Evolutionary conservation across 2,888 invertebrate species (phyloP).

Genomic region (Cepaea hortensis): DNA sequence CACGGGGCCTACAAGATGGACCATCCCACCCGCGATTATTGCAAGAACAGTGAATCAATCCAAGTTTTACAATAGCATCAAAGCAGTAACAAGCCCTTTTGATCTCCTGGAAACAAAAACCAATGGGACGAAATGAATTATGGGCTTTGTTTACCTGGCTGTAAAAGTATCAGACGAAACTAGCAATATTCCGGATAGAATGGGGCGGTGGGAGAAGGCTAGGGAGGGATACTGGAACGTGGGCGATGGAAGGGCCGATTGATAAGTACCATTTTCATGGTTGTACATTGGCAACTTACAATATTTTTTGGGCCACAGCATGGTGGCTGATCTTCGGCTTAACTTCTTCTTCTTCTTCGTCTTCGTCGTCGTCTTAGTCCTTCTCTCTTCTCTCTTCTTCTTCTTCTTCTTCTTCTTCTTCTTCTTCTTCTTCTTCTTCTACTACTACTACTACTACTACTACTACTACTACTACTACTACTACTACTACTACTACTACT

Average conservation of each 20-base stretch:
- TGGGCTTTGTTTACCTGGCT: conserved; percentile 11
- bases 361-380: too few species aligned
- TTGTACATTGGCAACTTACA: too few species aligned
- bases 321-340: too few species aligned
- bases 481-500: not conserved
- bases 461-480: conserved; percentile 28
- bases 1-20: not conserved
- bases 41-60: conserved; percentile 5
- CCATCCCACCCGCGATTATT: not conserved
- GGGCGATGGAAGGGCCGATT: too few species aligned
- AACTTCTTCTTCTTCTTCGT: too few species aligned
- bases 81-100: conserved; percentile 1
- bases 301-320: too few species aligned
- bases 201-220: not conserved
- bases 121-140: conserved; percentile 14
- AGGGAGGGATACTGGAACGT: not conserved
- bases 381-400: too few species aligned
- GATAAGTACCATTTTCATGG: too few species aligned
- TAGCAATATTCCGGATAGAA: not conserved
- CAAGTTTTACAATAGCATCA: conserved; percentile 34
- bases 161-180: not conserved
- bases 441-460: conserved; percentile 17
- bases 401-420: too few species aligned
- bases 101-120: conserved; percentile 12
- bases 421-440: too few species aligned